Evolutionary conservation across 1,140 invertebrate genomes (phyloP), one percentile per base, ranked within the genome.

Genomic region (Babylonia areolata): DNA sequence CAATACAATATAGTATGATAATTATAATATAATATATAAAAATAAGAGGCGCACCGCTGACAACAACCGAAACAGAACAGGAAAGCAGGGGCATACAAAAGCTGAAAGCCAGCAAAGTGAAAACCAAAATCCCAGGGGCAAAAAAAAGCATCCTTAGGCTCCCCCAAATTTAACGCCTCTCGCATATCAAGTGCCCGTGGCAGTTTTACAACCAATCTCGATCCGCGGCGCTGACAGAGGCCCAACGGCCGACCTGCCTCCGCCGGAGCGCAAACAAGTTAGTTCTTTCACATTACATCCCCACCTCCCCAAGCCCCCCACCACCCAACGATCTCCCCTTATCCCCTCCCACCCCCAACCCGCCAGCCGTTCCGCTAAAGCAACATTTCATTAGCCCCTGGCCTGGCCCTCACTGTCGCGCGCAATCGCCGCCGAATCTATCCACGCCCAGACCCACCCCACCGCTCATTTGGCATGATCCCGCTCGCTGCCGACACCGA

Each of bases 371-470:
- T 75, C 82, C 37, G 31, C 28, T 42, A n/a, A 46, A 84, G 69
- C n/a, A 84, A 84, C 82, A 84, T 84, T 84, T 84, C 73, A 84
- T 84, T 84, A 84, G 69, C 54, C 82, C 17, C 75, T 84, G 75
- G 69, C 54, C 82, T 15, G 69, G 82, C 82, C 82, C 40, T 84
- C 64, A 84, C 31, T 84, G 82, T 84, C 82, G 58, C 35, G n/a
- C 82, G 33, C 64, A 84, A 84, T 84, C 35, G 37, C 82, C 28
- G 31, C 35, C 39, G 69, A 84, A 84, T 84, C 82, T 39, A 40
- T 84, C 82, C 64, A 35, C 64, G 64, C 40, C 15, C 20, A 9
- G 33, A 11, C 78, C 78, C 31, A 2, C 42, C 46, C n/a, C 3
- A 12, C 42, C 0, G n/a, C 78, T 80, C 78, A 1, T 80, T 51